A percentile compares a stretch with the other conserved stretches of the same genome.
These are phyloP conservation scores for Amphiprion clarkii DNA, from an alignment of 2,797 vertebrate species.

Conservation along the genomic window DNA sequence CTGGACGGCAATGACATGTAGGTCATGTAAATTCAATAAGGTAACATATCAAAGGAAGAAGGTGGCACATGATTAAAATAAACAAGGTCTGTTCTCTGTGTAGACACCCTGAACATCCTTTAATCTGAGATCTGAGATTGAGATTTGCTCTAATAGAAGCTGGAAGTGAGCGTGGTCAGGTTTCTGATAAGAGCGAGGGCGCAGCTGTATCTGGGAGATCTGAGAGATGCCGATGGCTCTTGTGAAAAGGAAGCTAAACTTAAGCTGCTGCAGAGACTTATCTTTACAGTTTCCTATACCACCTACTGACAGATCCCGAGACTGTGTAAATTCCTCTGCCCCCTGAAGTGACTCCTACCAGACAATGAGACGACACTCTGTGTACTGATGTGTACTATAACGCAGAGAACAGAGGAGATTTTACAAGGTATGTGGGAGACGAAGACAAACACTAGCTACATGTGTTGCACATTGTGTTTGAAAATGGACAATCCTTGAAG, in stretches of 20 bases:
- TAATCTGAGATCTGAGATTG: slow-evolving; percentile 41
- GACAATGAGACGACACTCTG: slow-evolving; percentile 84
- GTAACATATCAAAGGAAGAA: not conserved
- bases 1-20: not conserved
- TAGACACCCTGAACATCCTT: slow-evolving; percentile 50
- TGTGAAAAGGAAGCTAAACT: slow-evolving; percentile 76
- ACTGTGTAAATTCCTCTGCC: slow-evolving; percentile 82
- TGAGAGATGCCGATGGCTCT: slow-evolving; percentile 75
- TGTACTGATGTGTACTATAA: slow-evolving; percentile 73
- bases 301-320: slow-evolving; percentile 77
- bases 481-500: slow-evolving; percentile 62
- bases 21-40: not conserved
- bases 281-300: slow-evolving; percentile 84
- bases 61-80: not conserved
- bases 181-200: slow-evolving; percentile 79
- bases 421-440: slow-evolving; percentile 78
- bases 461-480: slow-evolving; percentile 64
- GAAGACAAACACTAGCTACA: slow-evolving; percentile 76
- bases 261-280: slow-evolving; percentile 77
- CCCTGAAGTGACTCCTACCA: slow-evolving; percentile 73
- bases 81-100: slow-evolving; percentile 33
- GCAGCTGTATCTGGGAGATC: slow-evolving; percentile 75
- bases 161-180: slow-evolving; percentile 73
- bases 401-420: slow-evolving; percentile 76
- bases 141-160: slow-evolving; percentile 27